These are phyloP conservation scores for Antheraea yamamai DNA, from an alignment of 2,888 invertebrate genomes.

Conservation along the genomic window DNA sequence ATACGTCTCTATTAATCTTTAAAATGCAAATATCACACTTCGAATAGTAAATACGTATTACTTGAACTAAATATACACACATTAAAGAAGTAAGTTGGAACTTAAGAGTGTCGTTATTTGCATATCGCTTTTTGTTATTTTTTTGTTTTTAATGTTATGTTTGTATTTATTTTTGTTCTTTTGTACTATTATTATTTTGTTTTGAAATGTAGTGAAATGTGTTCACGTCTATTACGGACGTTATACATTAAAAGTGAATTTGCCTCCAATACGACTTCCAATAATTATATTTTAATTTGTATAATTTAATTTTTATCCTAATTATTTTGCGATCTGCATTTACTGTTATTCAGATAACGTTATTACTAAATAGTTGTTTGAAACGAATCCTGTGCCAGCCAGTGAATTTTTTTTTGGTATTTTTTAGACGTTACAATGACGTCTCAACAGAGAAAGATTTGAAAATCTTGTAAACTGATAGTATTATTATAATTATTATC, in stretches of 20 bases:
- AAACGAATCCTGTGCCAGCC: slow-evolving; percentile 75
- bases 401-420: slow-evolving; percentile 66
- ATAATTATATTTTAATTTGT: slow-evolving; percentile 77
- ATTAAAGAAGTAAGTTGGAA: slow-evolving; percentile 36
- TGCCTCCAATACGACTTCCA: slow-evolving; percentile 78
- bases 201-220: slow-evolving; percentile 62
- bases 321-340: slow-evolving; percentile 77
- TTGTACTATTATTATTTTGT: slow-evolving; percentile 69
- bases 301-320: slow-evolving; percentile 73
- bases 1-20: slow-evolving; percentile 64
- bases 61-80: slow-evolving; percentile 33
- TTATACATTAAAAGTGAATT: slow-evolving; percentile 62
- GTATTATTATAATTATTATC: slow-evolving; percentile 81
- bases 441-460: slow-evolving; percentile 61
- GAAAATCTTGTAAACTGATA: slow-evolving; percentile 78
- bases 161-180: slow-evolving; percentile 81
- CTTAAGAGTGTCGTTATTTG: slow-evolving; percentile 61
- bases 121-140: slow-evolving; percentile 66
- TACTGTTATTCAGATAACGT: slow-evolving; percentile 77
- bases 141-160: slow-evolving; percentile 72
- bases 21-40: slow-evolving; percentile 69
- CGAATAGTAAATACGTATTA: slow-evolving; percentile 44
- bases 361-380: slow-evolving; percentile 63
- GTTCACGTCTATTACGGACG: slow-evolving; percentile 52
- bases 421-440: slow-evolving; percentile 43